These are phyloP conservation scores for Ganaspis sp. DNA, from an alignment of 1,140 invertebrate genomes.

Conservation along the genomic window DNA sequence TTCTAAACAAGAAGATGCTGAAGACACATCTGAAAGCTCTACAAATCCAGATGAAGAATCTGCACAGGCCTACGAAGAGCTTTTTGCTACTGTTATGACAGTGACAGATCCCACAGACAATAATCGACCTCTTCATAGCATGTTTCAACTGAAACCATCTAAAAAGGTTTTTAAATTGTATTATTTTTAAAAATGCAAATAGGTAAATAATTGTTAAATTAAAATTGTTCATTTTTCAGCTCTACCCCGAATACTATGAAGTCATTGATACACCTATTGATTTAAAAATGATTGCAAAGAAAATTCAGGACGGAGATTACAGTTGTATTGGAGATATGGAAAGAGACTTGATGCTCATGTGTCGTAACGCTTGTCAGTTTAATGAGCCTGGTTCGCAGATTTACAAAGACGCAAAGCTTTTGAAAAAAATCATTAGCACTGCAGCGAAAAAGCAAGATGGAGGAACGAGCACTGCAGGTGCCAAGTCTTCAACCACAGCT, in stretches of 20 bases:
- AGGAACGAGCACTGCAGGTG: constrained; percentile 52
- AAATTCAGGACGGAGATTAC: constrained; percentile 92
- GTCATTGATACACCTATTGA: constrained; percentile 97
- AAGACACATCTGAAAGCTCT: constrained; percentile 84
- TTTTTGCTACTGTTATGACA: constrained; percentile 89
- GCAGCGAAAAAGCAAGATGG: constrained; percentile 75
- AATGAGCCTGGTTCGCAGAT: constrained; percentile 98
- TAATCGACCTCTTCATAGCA: constrained; percentile 86
- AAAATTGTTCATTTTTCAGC: constrained; percentile 73
- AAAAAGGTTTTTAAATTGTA: constrained; percentile 78
- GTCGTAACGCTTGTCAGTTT: constrained; percentile 95
- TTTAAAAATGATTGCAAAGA: constrained; percentile 93
- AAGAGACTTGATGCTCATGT: constrained; percentile 93
- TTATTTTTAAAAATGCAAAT: background rate
- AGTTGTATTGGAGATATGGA: constrained; percentile 88
- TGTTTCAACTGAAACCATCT: constrained; percentile 93
- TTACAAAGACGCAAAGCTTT: constrained; percentile 94
- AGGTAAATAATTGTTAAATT: background rate
- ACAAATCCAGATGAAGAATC: constrained; percentile 85
- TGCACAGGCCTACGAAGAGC: constrained; percentile 83
- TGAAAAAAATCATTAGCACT: constrained; percentile 85
- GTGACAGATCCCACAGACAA: constrained; percentile 87
- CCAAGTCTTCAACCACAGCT: constrained; percentile 65
- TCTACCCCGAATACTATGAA: constrained; percentile 98
- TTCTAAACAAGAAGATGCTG: constrained; percentile 75